Base-by-base conservation (phyloP, 2,888 invertebrate genomes). In the Polylopha cassiicola region DNA sequence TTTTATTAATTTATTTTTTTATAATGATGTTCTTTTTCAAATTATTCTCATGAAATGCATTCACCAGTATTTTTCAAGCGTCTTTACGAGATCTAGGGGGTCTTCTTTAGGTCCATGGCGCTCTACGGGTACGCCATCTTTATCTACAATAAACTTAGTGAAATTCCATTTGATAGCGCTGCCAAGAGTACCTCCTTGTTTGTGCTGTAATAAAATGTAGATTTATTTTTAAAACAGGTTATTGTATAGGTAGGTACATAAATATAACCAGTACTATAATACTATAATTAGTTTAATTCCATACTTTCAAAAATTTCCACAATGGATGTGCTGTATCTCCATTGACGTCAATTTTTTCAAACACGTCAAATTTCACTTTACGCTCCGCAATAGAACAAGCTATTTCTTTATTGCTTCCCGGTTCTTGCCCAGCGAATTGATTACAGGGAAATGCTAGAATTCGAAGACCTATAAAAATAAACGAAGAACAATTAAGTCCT, bases 371-470 rank as follows among this genome's bases (percentile, higher is more conserved):
- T 48, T 89, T 87, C 4, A 90, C 91, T 62, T 89, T 90, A 23
- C 88, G 86, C 3, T 87, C 87, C 9, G 86, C 72, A 5, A 88
- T 85, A 56, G 90, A 91, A 53, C 87, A 88, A 29, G 89, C 89
- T 53, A 92, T 90, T 18, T 89, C 88, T 4, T 89, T 90, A 9
- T 87, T 56, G 42, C 74, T 77, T 1, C 91, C 92, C 0, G 92
- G 91, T 57, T 92, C 92, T 60, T 92, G 89, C 0, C 89, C 89
- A 13, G 87, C 89, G 61, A 95, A 95, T 68, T 95, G 95, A 69
- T 95, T 95, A 77, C 95, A 95, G 0, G 95, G 95, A 70, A 96
- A 96, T 1, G 91, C 95, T 43, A 95, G 85, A 54, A 96, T 93
- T 51, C 89, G 88, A 22, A 96, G 77, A 46, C 95, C 91, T 88